phyloP scores from a whole-genome alignment of 2,888 invertebrate genomes.

The Gandaritis pyraliata region DNA sequence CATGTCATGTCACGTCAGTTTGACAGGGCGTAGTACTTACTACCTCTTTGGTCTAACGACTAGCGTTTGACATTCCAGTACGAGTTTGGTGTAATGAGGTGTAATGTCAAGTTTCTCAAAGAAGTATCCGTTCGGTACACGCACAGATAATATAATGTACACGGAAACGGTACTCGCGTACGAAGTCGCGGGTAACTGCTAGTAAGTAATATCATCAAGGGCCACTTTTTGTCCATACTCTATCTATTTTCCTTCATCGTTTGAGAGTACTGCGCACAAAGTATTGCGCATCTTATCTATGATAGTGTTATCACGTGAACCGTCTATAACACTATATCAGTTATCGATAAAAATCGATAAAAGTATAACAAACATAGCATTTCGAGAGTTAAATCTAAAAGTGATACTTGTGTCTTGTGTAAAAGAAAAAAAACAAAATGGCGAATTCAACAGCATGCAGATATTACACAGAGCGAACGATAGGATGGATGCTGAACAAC shows the following conservation, averaged over 20 bases:
- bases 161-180: no score
- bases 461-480: constrained; percentile 60
- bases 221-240: no score
- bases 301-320: background rate
- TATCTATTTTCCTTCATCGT: background rate
- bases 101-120: no score
- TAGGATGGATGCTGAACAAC: constrained; percentile 71
- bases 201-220: no score
- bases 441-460: constrained; percentile 57
- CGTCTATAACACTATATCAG: constrained; percentile 31
- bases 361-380: constrained; percentile 28
- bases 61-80: no score
- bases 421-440: constrained; percentile 36
- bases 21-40: no score
- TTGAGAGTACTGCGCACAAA: background rate
- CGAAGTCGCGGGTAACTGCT: no score
- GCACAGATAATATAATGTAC: no score
- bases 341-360: constrained; percentile 34
- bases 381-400: constrained; percentile 13
- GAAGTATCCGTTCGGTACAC: no score
- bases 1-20: no score
- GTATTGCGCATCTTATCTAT: background rate
- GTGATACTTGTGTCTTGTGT: constrained; percentile 26
- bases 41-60: no score
- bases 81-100: no score